Base-by-base conservation (phyloP, 2,797 vertebrate species). In the Gastrophryne carolinensis region DNA sequence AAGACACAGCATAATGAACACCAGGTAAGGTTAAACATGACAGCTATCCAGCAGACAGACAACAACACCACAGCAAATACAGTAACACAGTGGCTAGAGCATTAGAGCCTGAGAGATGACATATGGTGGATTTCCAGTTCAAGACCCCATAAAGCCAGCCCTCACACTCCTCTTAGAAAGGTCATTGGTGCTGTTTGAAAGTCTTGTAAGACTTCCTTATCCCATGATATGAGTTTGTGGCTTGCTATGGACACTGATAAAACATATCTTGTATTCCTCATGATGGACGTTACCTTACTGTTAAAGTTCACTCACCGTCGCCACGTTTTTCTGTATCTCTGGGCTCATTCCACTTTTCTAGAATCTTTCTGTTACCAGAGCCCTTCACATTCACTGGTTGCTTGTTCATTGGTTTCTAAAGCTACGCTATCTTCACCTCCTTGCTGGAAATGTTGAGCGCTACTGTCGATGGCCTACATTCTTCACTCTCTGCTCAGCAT, bases 381-480 rank as follows among this genome's bases (percentile, higher is more conserved):
- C 15, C n/a, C 12, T 12, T 57, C 23, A 23, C 5, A 41, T 50
- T 29, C 44, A 58, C 44, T 19, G 39, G 17, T 26, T 11, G 21
- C 32, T 17, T 26, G n/a, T 21, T 39, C 56, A 32, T 60, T 23
- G 72, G 37, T 56, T 47, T 64, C 26, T 3, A 9, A 65, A 29
- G n/a, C 15, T 12, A 15, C 57, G 32, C 57, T 37, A 60, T 30
- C 73, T 53, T 47, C 64, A 35, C 35, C 27, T 12, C 24, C 44
- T 32, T 23, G 23, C 30, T 39, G 19, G 21, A 68, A 50, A 58
- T 49, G 15, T 30, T 34, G n/a, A 54, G 71, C 57, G 73, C 52
- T 50, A 24, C 11, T 8, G 39, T 52, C 41, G 8, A 32, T 64
- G 39, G 24, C 73, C 73, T 56, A 39, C 64, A 52, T 61, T 37